Base-by-base conservation (phyloP, 2,113 vertebrate genomes). In the Tupaia tana region DNA sequence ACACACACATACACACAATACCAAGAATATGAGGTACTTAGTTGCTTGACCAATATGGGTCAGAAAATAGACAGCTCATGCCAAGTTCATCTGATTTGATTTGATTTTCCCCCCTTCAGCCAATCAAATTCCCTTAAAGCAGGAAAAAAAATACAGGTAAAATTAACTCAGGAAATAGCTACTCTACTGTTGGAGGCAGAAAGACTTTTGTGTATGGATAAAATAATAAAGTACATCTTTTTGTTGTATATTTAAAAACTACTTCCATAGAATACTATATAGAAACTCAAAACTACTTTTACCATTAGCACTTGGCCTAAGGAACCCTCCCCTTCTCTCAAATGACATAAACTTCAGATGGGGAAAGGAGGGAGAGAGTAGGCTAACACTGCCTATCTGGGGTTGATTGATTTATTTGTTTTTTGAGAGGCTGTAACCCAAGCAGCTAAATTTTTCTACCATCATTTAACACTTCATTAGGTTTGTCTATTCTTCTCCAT, bases 161-260 rank as follows among this genome's bases (percentile, higher is more conserved):
- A 94, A 91, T 34, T 74, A 86, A 71, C 61, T 15, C 16, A 27
- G n/a, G 67, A 67, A 91, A 78, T 86, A 81, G 56, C 27, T 78
- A 63, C 25, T 73, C 43, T 73, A 56, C 7, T 69, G 70, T n/a
- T 70, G 58, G 14, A 59, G 67, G 80, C 43, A 31, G 66, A 66
- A 12, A 19, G 80, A 25, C 14, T 80, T 58, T n/a, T 52, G 58
- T 81, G 8, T 81, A 15, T 66, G 75, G n/a, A 19, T 74, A 70
- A 85, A 85, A 67, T 9, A 58, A 52, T 19, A 91, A 78, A 7
- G 7, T 52, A 58, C 66, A 20, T 29, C 22, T 29, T 86, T 71
- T 69, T 69, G 13, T 34, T 77, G 12, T n/a, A 82, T 31, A 71
- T 86, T 81, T 59, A 8, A 83, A 83, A 82, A 77, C 3, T 78